Conservation (phyloP, 1,140 invertebrate species). For the Schlechtendalia chinensis region DNA sequence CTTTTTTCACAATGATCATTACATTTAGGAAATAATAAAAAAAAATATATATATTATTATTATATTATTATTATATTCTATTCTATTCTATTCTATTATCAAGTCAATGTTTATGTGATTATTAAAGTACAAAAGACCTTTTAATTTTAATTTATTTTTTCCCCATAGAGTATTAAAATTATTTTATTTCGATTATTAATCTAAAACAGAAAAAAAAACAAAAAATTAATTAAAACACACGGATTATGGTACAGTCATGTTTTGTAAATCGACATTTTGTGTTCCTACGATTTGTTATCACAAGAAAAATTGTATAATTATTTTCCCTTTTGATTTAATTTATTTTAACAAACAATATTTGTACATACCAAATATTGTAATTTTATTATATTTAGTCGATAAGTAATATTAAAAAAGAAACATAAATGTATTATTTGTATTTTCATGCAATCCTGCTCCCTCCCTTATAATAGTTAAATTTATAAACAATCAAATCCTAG, state of each 20-base stretch:
- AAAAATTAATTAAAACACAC: not conserved
- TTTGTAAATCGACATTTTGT: conserved; percentile 35
- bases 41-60: conserved; percentile 13
- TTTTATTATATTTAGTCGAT: conserved; percentile 18
- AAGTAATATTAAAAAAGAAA: conserved; percentile 24
- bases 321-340: conserved; percentile 19
- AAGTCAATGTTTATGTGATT: conserved; percentile 48
- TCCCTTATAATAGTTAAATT: conserved; percentile 30
- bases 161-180: conserved; percentile 41
- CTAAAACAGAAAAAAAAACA: not conserved
- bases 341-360: conserved; percentile 15
- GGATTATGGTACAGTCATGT: not conserved
- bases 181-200: conserved; percentile 12
- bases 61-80: conserved; percentile 17
- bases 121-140: conserved; percentile 44
- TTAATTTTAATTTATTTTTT: conserved; percentile 35
- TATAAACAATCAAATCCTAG: conserved; percentile 41
- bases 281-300: conserved; percentile 39
- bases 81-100: no score
- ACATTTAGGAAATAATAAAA: conserved; percentile 4
- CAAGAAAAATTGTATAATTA: conserved; percentile 15
- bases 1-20: conserved; percentile 23
- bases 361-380: conserved; percentile 1
- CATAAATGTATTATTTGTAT: conserved; percentile 14
- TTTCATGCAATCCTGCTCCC: not conserved